These are phyloP conservation scores for Ochropleura leucogaster DNA, from an alignment of 2,888 invertebrate species.

Conservation along the genomic window DNA sequence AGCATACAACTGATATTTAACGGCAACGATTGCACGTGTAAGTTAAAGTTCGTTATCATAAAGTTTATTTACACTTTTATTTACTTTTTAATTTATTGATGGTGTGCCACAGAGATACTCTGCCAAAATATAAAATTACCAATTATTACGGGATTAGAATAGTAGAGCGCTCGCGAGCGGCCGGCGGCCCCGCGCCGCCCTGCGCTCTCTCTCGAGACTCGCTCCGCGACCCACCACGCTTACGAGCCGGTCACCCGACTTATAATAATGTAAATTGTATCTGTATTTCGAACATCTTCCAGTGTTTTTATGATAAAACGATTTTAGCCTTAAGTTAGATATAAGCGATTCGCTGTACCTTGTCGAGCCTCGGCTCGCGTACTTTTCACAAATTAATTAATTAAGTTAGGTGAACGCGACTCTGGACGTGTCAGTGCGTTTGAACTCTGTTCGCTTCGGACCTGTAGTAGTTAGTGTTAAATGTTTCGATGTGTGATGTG, in stretches of 20 bases:
- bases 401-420: constrained; percentile 84
- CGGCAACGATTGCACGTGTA: constrained; percentile 89
- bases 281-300: constrained; percentile 88
- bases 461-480: constrained; percentile 86
- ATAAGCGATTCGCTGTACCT: constrained; percentile 86
- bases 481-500: constrained; percentile 89
- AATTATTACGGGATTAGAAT: constrained; percentile 79
- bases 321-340: constrained; percentile 85
- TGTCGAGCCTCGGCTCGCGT: constrained; percentile 81
- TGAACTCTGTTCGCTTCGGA: constrained; percentile 84
- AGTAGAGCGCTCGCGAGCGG: constrained; percentile 56
- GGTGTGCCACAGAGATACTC: constrained; percentile 91
- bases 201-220: constrained; percentile 65
- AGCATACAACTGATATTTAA: constrained; percentile 89
- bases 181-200: constrained; percentile 41
- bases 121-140: constrained; percentile 91
- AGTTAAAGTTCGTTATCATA: constrained; percentile 89
- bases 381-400: constrained; percentile 87
- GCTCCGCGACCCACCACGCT: constrained; percentile 49
- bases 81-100: constrained; percentile 90
- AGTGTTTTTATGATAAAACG: constrained; percentile 88
- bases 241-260: constrained; percentile 67
- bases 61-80: constrained; percentile 90
- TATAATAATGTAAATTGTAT: constrained; percentile 79
- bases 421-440: constrained; percentile 80